Evolutionary conservation across 2,797 vertebrate genomes (phyloP), one percentile per base, ranked within the genome.

Genomic region (Paratrypauchen microcephalus): DNA sequence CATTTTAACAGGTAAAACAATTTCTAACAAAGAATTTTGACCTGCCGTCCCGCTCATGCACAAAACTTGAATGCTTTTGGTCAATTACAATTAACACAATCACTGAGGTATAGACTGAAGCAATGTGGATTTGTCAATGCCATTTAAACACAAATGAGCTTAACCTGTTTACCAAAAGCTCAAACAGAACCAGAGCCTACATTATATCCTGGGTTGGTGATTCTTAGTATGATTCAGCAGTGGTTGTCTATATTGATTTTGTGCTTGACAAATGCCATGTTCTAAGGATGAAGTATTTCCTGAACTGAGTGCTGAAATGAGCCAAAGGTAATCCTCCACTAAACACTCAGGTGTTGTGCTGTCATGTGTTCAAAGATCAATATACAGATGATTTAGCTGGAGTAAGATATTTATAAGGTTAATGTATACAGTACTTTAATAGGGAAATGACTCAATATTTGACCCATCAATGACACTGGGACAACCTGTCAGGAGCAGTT

Each of bases 221-320:
- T 52, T 52, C 50, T 52, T 52, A n/a, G 8, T 19, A 21, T 8
- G 7, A n/a, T 32, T 65, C 3, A 5, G 12, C 50, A 70, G 63
- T 68, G 66, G 41, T 67, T 65, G 72, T 73, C 47, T 54, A 28
- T 39, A 79, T 66, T 70, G 72, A 86, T 77, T 80, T 74, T 66
- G 2, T 68, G 50, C 28, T 66, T 23, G 32, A 11, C 72, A 79
- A 73, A 68, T 57, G 23, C 47, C 30, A 62, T 23, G 41, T 66
- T 45, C 66, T 77, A 41, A 81, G 74, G 9, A n/a, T 64, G 50
- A 77, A 66, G 41, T 66, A 76, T 70, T 78, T n/a, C 57, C 26
- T 50, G 76, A 79, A 66, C 45, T n/a, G 70, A 65, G 74, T 13
- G 6, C 24, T n/a, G 15, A 56, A 36, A 77, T 66, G 72, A 66